phyloP scores from a whole-genome alignment of 2,113 vertebrate genomes.

The Polypterus bichir region DNA sequence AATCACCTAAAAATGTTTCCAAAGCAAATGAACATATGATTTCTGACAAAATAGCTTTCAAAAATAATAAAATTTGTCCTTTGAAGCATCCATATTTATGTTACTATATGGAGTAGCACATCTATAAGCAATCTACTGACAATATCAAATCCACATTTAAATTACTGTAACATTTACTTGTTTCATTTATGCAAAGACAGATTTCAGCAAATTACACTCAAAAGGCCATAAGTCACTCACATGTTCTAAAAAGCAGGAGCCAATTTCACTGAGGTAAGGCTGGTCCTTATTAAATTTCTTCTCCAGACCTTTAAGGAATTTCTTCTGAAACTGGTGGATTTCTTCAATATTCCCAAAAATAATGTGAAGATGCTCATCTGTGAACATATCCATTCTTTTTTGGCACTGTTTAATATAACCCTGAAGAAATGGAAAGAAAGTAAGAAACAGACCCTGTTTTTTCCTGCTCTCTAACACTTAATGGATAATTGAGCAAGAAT shows the following conservation, averaged over 20 bases:
- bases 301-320: conserved; percentile 78
- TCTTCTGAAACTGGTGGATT: conserved; percentile 87
- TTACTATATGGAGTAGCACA: too few relatives aligned
- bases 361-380: conserved; percentile 74
- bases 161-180: not conserved
- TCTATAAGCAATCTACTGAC: too few relatives aligned
- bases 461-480: too few relatives aligned
- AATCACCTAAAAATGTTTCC: too few relatives aligned
- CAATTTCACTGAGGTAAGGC: conserved; percentile 84
- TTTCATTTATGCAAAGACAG: not conserved
- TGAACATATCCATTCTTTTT: conserved; percentile 86
- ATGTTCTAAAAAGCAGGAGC: conserved; percentile 87
- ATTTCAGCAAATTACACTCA: not conserved
- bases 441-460: not conserved
- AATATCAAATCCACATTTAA: not conserved
- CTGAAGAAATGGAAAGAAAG: conserved; percentile 34
- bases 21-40: too few relatives aligned
- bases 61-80: too few relatives aligned
- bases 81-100: too few relatives aligned
- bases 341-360: conserved; percentile 92
- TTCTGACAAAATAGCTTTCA: too few relatives aligned
- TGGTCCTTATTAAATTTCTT: conserved; percentile 79
- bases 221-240: conserved; percentile 46
- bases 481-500: too few relatives aligned
- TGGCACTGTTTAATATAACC: conserved; percentile 92